phyloP scores from a whole-genome alignment of 2,113 vertebrate genomes.

The Zapornia atra region DNA sequence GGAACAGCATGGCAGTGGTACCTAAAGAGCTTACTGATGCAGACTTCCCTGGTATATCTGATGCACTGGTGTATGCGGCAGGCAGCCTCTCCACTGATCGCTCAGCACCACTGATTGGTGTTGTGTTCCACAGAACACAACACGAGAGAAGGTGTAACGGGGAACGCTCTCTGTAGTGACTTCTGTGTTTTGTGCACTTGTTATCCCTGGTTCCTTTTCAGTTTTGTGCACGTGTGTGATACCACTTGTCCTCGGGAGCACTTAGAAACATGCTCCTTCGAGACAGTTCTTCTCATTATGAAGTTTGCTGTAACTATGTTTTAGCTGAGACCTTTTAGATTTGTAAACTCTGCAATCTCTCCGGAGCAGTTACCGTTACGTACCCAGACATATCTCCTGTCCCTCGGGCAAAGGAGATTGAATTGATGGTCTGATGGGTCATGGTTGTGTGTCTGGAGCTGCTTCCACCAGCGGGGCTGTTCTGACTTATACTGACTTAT shows the following conservation, averaged over 20 bases:
- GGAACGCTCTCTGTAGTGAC: neutral
- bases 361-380: rapidly evolving
- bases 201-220: neutral
- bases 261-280: neutral
- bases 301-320: rapidly evolving
- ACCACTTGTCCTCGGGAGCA: rapidly evolving
- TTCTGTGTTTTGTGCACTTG: neutral
- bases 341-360: neutral
- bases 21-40: neutral
- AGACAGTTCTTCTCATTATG: neutral
- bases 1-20: neutral
- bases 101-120: rapidly evolving
- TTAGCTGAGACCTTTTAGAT: neutral
- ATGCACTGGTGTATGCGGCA: rapidly evolving
- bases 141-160: rapidly evolving
- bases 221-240: rapidly evolving
- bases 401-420: neutral
- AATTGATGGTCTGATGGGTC: rapidly evolving
- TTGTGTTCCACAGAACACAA: neutral
- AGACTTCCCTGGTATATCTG: too few species aligned
- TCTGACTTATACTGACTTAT: neutral
- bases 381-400: neutral
- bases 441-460: neutral
- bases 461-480: rapidly evolving
- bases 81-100: rapidly evolving